These are phyloP conservation scores for Hydropotes inermis DNA, from an alignment of 2,113 vertebrate genomes.

Conservation along the genomic window DNA sequence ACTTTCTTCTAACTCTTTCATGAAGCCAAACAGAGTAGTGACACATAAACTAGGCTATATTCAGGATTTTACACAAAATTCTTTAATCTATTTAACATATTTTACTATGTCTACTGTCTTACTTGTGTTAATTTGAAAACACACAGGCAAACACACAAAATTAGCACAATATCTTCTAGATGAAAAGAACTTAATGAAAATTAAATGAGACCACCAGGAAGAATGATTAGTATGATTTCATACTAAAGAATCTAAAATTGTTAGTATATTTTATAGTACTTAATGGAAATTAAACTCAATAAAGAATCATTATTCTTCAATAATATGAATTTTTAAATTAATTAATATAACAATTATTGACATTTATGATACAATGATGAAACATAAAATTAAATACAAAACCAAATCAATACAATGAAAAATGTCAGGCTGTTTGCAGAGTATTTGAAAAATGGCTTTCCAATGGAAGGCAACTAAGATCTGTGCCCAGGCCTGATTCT, in stretches of 20 bases:
- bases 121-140: neutral
- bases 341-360: neutral
- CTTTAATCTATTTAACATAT: neutral
- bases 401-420: neutral
- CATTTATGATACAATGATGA: neutral
- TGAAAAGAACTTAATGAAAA: neutral
- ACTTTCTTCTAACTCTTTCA: neutral
- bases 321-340: neutral
- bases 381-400: neutral
- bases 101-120: neutral
- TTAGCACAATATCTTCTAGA: neutral
- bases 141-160: neutral
- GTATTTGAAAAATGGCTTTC: neutral
- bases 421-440: neutral
- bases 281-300: neutral
- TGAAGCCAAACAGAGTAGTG: neutral
- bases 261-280: neutral
- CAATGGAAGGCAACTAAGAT: neutral
- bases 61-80: neutral
- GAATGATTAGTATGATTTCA: neutral
- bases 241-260: neutral
- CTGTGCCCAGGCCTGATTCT: neutral
- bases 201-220: neutral
- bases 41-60: neutral
- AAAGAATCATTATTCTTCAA: neutral